Evolutionary conservation across 2,797 vertebrate species (phyloP), one percentile per base, ranked within the genome.

Genomic region (Sparus aurata): DNA sequence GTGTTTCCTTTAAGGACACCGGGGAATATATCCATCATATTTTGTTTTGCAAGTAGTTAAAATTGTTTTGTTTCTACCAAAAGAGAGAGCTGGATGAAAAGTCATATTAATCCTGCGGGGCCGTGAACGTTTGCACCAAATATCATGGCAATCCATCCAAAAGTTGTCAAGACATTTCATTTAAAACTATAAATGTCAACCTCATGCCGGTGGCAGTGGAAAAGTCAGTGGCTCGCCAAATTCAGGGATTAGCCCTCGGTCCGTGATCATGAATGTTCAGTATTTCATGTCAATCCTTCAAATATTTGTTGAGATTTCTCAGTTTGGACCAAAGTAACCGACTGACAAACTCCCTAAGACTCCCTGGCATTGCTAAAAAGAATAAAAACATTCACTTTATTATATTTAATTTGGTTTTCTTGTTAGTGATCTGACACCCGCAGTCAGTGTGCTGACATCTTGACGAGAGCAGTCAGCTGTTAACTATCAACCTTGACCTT

Each of bases 401-500:
- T 57, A 34, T 4, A 75, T 66, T 66, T 66, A 41, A 77, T 80
- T 71, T 46, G 17, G 4, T 73, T 84, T 76, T 55, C 30, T 73
- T 74, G 49, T 67, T 20, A 4, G 3, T 60, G 62, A 82, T 87
- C 80, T 81, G 85, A 87, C 75, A 76, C 49, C 50, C 49, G 3
- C 4, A 66, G 53, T 75, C 64, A 7, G 76, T 22, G 71, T 62
- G 76, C 53, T 84, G 87, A 89, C 85, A 82, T 82, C 71, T 79
- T 79, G 80, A 87, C 79, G 66, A 77, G 75, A 34, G 78, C 71
- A 45, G 70, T 83, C 75, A 66, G 75, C 80, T 81, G 69, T 65
- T 66, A 30, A 69, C 61, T 46, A 68, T 82, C 85, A 89, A 81
- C 87, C 83, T 87, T 92, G 87, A 92, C 88, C 90, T 93, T 91